phyloP scores from a whole-genome alignment of 2,113 vertebrate species.

The Rutilus rutilus region DNA sequence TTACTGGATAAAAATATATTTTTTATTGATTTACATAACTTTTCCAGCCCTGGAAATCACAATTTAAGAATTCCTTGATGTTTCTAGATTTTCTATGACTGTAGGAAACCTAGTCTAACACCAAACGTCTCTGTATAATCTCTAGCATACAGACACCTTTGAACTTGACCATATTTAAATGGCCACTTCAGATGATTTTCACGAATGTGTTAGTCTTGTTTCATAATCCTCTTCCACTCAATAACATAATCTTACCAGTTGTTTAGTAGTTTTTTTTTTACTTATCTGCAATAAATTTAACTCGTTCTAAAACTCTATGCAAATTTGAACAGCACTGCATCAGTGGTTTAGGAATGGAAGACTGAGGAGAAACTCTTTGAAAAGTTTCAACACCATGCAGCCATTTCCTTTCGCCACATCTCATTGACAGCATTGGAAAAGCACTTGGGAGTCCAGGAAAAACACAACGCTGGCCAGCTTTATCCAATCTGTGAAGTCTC shows the following conservation, averaged over 20 bases:
- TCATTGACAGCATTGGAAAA: conserved; percentile 44
- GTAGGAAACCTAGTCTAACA: too few relatives aligned
- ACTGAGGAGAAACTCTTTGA: conserved; percentile 19
- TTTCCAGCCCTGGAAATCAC: too few relatives aligned
- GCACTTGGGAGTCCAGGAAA: conserved; percentile 40
- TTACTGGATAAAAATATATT: too few relatives aligned
- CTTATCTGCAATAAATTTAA: conserved; percentile 60
- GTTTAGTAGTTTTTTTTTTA: conserved; percentile 34
- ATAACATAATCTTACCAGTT: conserved; percentile 23
- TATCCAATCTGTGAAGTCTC: conserved; percentile 32
- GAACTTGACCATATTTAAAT: too few relatives aligned
- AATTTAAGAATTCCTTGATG: too few relatives aligned
- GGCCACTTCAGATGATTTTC: too few relatives aligned
- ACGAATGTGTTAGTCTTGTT: not conserved
- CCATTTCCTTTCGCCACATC: conserved; percentile 29
- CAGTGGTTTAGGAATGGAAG: conserved; percentile 13
- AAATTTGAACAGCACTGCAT: conserved; percentile 6
- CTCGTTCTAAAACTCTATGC: conserved; percentile 46
- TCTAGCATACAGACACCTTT: too few relatives aligned
- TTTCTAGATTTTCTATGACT: too few relatives aligned
- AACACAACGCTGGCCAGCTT: conserved; percentile 26
- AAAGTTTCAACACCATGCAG: conserved; percentile 30
- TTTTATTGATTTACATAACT: too few relatives aligned
- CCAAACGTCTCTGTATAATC: too few relatives aligned
- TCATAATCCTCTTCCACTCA: conserved; percentile 13